These are phyloP conservation scores for Lampropteryx suffumata DNA, from an alignment of 2,888 invertebrate genomes.

Conservation along the genomic window DNA sequence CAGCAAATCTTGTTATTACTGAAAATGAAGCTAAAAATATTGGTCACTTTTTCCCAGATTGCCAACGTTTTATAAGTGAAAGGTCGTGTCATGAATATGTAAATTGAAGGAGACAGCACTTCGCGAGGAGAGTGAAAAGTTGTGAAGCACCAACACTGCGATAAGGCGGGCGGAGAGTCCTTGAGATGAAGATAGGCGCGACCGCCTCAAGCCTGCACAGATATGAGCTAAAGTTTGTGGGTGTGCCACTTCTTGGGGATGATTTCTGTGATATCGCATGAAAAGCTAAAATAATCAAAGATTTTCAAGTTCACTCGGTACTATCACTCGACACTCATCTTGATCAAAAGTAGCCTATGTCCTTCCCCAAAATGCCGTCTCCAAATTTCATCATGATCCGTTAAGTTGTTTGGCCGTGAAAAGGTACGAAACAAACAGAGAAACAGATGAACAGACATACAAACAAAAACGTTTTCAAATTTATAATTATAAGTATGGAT, in stretches of 20 bases:
- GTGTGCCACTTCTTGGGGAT: constrained; percentile 12
- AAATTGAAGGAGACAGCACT: constrained; percentile 42
- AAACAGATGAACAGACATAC: too few species aligned
- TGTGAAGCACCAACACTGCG: constrained; percentile 43
- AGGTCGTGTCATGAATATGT: constrained; percentile 48
- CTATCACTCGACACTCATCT: too few species aligned
- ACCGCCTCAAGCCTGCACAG: constrained; percentile 17
- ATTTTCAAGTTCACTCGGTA: too few species aligned
- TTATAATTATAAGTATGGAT: too few species aligned
- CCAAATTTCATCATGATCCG: too few species aligned
- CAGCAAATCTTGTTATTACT: too few species aligned
- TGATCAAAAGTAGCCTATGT: too few species aligned
- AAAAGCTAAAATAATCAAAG: too few species aligned
- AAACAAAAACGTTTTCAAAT: too few species aligned
- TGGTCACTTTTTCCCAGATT: constrained; percentile 30
- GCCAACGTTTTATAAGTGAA: constrained; percentile 35
- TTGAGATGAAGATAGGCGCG: constrained; percentile 38
- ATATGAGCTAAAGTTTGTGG: constrained; percentile 17
- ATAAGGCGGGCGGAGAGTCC: constrained; percentile 38
- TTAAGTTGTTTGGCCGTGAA: too few species aligned
- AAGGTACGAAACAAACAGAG: too few species aligned
- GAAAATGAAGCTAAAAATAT: constrained; percentile 17
- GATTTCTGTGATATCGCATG: constrained; percentile 12
- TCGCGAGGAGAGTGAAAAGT: constrained; percentile 43
- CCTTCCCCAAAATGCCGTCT: too few species aligned